Evolutionary conservation across 2,888 invertebrate genomes (phyloP), one percentile per base, ranked within the genome.

Genomic region (Heliconius sara): DNA sequence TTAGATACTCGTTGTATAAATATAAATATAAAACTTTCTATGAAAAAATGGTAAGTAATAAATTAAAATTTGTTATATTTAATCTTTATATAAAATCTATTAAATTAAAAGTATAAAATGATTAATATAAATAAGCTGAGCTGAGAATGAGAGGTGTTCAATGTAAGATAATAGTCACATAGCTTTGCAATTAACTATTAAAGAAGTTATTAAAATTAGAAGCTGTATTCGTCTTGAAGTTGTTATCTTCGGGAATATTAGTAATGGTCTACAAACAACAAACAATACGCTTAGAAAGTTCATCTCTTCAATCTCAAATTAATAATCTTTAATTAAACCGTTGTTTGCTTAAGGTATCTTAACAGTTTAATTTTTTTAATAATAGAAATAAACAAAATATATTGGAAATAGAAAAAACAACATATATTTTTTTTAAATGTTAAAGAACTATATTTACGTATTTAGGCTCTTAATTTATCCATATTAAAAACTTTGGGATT

Each of bases 41-140:
- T 34, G n/a, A 57, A 60, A 73, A 73, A 25, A 73, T 73, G 73
- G 73, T 73, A 60, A 75, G 75, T 75, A 43, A 60, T 30, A 63
- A 39, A n/a, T 27, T 57, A 6, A 22, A 19, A 60, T 34, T 39
- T 34, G 6, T 39, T 60, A 34, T 34, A n/a, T 73, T 34, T 1
- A 34, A 2, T 19, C 10, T 34, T 19, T 27, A 12, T 13, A n/a
- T 13, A 68, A n/a, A 68, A 65, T 9, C 7, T 65, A 19, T 16
- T 25, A 65, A 65, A 60, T 60, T n/a, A 52, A 52, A 52, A 22
- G 7, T 60, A n/a, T 60, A 60, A n/a, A 60, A 60, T 60, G n/a
- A 22, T n/a, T n/a, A 60, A 60, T 60, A 60, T 60, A 60, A n/a
- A 22, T 60, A 60, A 60, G 1, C 10, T 60, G n/a, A n/a, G n/a